Evolutionary conservation across 2,113 vertebrate genomes (phyloP).

Genomic region (Psilopogon haemacephalus): DNA sequence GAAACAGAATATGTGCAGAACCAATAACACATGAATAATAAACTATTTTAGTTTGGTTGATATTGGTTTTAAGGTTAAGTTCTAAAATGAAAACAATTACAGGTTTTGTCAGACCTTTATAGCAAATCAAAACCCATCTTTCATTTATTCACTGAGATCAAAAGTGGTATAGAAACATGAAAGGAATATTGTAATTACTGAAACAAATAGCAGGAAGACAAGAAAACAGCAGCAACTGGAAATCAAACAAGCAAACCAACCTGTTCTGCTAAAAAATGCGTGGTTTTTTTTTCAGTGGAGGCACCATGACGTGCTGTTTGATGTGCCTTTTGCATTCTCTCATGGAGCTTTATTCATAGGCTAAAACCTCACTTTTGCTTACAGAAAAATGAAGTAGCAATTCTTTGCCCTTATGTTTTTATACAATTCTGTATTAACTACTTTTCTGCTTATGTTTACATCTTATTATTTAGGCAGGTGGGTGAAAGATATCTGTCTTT

Average conservation of each 20-base stretch:
- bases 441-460: not conserved
- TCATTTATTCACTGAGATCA: not conserved
- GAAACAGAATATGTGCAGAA: not conserved
- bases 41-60: not conserved
- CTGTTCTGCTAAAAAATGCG: too few species aligned
- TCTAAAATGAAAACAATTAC: constrained; percentile 7
- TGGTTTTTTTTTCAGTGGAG: too few species aligned
- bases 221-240: not conserved
- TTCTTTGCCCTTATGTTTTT: not conserved
- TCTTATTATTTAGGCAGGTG: not conserved
- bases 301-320: not conserved
- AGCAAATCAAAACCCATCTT: constrained; percentile 32
- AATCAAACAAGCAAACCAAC: not conserved
- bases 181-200: not conserved
- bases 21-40: not conserved
- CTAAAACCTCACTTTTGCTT: constrained; percentile 9
- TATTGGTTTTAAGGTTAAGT: not conserved
- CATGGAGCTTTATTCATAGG: not conserved
- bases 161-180: not conserved
- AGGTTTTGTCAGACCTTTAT: not conserved
- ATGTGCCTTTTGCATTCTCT: not conserved
- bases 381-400: not conserved
- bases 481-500: not conserved
- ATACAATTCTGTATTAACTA: not conserved
- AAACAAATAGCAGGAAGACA: not conserved